Evolutionary conservation across 2,113 vertebrate species (phyloP).

Genomic region (Eupsittula cactorum): DNA sequence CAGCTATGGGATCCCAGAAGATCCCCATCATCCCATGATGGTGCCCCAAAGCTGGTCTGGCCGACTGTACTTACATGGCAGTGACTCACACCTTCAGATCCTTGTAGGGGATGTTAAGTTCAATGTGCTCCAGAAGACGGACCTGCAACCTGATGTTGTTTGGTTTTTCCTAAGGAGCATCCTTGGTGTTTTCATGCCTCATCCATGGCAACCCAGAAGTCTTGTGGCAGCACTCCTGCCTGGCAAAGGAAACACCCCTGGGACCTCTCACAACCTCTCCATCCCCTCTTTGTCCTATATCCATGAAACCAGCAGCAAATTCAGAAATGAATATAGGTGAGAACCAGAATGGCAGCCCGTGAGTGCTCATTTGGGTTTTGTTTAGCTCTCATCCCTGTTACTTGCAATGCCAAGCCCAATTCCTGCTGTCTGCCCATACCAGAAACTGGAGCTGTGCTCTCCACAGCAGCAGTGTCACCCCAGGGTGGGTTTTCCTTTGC

Average conservation of each 20-base stretch:
- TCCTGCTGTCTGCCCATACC: accelerated
- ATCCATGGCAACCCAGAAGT: not conserved
- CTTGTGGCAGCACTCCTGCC: not conserved
- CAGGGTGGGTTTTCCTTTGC: not conserved
- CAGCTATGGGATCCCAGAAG: not conserved
- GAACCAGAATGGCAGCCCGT: not conserved
- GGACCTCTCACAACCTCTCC: not conserved
- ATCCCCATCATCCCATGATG: not conserved
- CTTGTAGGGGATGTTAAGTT: not conserved
- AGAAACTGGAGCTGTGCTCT: not conserved
- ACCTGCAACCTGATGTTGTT: not conserved
- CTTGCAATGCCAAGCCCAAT: not conserved
- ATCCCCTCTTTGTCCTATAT: not conserved
- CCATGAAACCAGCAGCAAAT: not conserved
- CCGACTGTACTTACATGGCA: not conserved
- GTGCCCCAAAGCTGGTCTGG: not conserved
- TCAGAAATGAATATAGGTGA: not conserved
- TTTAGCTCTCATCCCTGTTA: not conserved
- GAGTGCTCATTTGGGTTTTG: not conserved
- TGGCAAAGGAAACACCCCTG: accelerated
- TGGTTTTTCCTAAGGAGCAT: not conserved
- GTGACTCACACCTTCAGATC: not conserved
- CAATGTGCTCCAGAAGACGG: accelerated
- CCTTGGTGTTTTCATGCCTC: not conserved
- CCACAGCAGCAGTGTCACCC: not conserved